Conservation (phyloP, 2,113 vertebrate genomes). For the Hipposideros armiger region DNA sequence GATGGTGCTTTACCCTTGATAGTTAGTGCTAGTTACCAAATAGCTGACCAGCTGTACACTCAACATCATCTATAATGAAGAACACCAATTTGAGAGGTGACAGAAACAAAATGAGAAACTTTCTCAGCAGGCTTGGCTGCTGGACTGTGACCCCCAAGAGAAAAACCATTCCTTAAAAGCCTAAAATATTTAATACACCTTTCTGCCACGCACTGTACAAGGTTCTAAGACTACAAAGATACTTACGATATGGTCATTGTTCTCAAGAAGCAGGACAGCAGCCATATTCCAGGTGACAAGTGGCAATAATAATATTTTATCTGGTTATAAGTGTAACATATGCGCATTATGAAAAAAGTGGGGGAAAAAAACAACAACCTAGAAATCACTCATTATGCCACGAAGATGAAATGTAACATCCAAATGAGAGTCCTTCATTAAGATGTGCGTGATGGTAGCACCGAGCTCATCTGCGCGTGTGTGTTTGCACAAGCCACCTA, state of each 20-base stretch:
- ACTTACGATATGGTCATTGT: not conserved
- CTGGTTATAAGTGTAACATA: not conserved
- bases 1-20: not conserved
- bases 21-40: not conserved
- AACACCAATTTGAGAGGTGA: not conserved
- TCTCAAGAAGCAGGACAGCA: not conserved
- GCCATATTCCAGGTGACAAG: not conserved
- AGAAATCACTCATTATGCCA: conserved; percentile 22
- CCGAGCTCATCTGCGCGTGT: not conserved
- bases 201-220: not conserved
- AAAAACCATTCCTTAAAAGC: conserved; percentile 32
- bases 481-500: not conserved
- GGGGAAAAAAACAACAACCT: not conserved
- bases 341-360: not conserved
- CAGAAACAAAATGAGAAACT: not conserved
- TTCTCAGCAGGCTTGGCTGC: not conserved
- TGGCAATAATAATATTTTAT: conserved; percentile 34
- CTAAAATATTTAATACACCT: not conserved
- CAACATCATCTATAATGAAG: not conserved
- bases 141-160: not conserved
- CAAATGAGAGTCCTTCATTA: not conserved
- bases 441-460: not conserved
- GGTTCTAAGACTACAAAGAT: not conserved
- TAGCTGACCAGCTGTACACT: not conserved
- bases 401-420: not conserved